These are phyloP conservation scores for Mechanitis messenoides DNA, from an alignment of 2,888 invertebrate genomes.

Conservation along the genomic window DNA sequence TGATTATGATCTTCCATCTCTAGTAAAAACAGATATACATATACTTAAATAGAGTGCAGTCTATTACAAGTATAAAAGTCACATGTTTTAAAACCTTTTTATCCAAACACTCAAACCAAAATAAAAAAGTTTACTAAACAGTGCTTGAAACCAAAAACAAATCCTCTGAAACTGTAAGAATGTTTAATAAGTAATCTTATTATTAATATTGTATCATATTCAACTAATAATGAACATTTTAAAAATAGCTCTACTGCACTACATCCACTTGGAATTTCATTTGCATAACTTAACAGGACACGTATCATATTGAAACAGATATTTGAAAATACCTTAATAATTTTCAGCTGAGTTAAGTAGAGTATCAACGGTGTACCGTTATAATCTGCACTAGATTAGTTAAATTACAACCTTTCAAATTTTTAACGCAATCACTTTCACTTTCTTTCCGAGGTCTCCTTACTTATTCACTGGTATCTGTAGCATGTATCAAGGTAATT, in stretches of 20 bases:
- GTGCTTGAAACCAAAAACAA: slow-evolving; percentile 27
- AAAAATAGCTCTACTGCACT: too few species aligned
- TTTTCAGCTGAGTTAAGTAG: background rate
- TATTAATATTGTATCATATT: too few species aligned
- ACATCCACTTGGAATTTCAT: too few species aligned
- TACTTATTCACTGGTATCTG: slow-evolving; percentile 15
- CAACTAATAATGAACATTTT: too few species aligned
- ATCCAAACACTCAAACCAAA: slow-evolving; percentile 20
- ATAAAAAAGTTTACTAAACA: slow-evolving; percentile 33
- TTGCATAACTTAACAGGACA: background rate
- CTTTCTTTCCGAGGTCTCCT: slow-evolving; percentile 30
- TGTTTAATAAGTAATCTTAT: background rate
- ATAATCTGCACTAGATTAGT: slow-evolving; percentile 12
- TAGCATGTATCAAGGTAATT: slow-evolving; percentile 21
- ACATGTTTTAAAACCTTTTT: slow-evolving; percentile 21
- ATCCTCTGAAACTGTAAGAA: slow-evolving; percentile 5
- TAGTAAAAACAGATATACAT: slow-evolving; percentile 16
- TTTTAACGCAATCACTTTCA: slow-evolving; percentile 35
- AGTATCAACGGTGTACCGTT: slow-evolving; percentile 1
- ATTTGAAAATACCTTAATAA: background rate
- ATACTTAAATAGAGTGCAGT: slow-evolving; percentile 5
- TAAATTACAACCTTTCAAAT: slow-evolving; percentile 4
- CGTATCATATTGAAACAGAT: background rate
- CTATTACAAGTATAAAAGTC: slow-evolving; percentile 5
- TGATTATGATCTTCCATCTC: slow-evolving; percentile 33